Conservation (phyloP, 92 coral and sea anemone species). For the Desmophyllum pertusum region DNA sequence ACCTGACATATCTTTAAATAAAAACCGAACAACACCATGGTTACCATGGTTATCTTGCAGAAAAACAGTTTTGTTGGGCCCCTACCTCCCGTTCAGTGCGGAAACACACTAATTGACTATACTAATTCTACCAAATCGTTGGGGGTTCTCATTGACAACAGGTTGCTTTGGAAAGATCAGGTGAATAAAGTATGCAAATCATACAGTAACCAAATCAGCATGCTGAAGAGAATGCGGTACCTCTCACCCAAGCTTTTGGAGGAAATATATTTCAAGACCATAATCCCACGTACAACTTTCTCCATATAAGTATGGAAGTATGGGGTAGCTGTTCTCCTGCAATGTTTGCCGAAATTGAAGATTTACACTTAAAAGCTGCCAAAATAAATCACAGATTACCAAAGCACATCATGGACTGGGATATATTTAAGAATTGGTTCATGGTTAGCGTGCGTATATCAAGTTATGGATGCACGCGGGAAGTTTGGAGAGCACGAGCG, state of each 20-base stretch:
- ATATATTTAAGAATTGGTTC: too few relatives aligned
- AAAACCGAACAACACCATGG: too few relatives aligned
- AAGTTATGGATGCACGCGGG: too few relatives aligned
- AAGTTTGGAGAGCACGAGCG: too few relatives aligned
- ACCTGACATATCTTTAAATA: too few relatives aligned
- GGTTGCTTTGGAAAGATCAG: not conserved
- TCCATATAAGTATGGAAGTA: not conserved
- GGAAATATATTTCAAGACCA: constrained; percentile 18
- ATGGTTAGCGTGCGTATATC: too few relatives aligned
- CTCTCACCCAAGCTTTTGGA: constrained; percentile 9
- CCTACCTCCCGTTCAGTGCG: too few relatives aligned
- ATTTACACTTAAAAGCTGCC: not conserved
- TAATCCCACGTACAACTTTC: constrained; percentile 5
- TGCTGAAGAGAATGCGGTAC: constrained; percentile 24
- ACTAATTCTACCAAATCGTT: not conserved
- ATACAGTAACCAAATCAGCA: not conserved
- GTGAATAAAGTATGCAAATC: not conserved
- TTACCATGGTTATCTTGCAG: too few relatives aligned
- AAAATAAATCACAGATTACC: constrained; percentile 23
- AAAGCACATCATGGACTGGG: too few relatives aligned
- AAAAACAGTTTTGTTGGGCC: too few relatives aligned
- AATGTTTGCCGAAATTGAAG: not conserved
- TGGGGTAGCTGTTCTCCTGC: constrained; percentile 3
- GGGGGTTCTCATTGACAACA: not conserved
- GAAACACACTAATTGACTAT: too few relatives aligned